Conservation (phyloP, 2,797 vertebrate genomes). For the Lacerta bilineata region DNA sequence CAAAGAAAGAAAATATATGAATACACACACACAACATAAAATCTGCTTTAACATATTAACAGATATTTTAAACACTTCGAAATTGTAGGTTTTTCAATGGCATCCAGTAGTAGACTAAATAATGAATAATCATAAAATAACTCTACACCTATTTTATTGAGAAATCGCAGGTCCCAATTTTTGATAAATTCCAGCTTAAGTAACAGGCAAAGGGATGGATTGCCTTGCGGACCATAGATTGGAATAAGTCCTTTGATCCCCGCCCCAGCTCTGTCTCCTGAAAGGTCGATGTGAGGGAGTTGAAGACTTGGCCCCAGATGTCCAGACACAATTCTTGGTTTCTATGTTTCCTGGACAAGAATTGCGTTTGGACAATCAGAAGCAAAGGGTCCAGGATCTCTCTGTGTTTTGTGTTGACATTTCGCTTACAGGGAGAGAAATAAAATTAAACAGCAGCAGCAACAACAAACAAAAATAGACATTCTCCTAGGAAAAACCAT, state of each 20-base stretch:
- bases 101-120: too few relatives aligned
- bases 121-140: too few relatives aligned
- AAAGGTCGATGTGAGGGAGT: conserved; percentile 52
- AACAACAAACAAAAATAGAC: background rate
- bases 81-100: too few relatives aligned
- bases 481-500: background rate
- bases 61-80: background rate
- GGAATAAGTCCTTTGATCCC: background rate
- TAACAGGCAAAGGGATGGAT: background rate
- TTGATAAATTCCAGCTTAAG: background rate
- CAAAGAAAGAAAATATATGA: too few relatives aligned
- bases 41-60: too few relatives aligned
- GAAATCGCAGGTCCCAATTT: background rate
- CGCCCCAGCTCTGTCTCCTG: background rate
- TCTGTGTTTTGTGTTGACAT: background rate
- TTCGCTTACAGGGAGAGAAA: background rate
- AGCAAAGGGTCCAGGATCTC: conserved; percentile 57
- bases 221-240: conserved; percentile 50
- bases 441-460: background rate
- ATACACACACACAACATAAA: background rate
- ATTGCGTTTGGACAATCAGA: conserved; percentile 99
- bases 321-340: conserved; percentile 99
- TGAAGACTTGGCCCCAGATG: conserved; percentile 98
- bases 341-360: conserved; percentile 93
- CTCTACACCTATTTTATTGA: too few relatives aligned